Conservation (phyloP, 1,140 invertebrate genomes). For the Drosophila trapezifrons region DNA sequence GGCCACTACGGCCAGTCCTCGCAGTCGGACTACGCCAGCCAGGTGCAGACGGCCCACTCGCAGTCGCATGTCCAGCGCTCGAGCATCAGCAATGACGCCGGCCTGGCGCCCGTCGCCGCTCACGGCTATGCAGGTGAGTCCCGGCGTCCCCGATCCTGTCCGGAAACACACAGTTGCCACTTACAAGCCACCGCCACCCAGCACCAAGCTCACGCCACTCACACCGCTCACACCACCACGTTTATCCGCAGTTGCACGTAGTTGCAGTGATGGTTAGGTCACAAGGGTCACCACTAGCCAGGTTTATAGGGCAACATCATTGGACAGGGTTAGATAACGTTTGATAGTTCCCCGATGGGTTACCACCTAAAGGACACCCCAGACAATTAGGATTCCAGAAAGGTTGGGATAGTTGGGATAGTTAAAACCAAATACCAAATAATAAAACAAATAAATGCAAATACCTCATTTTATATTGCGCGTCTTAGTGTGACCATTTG, state of each 20-base stretch:
- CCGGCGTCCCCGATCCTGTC: no score
- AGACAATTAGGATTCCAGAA: no score
- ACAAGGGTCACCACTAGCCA: neutral
- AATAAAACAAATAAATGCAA: no score
- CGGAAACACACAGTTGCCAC: neutral
- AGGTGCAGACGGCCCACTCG: slow-evolving; percentile 85
- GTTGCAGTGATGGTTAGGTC: slow-evolving; percentile 22
- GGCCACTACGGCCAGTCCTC: slow-evolving; percentile 85
- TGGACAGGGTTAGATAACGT: no score
- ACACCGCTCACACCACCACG: slow-evolving; percentile 22
- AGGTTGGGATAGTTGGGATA: no score
- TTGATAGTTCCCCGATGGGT: no score
- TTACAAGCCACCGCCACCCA: slow-evolving; percentile 12
- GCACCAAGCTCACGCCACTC: slow-evolving; percentile 27
- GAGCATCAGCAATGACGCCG: slow-evolving; percentile 85
- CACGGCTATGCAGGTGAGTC: slow-evolving; percentile 66
- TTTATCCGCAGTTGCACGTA: slow-evolving; percentile 14
- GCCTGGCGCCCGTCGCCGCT: slow-evolving; percentile 60
- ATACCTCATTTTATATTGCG: no score
- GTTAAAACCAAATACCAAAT: no score
- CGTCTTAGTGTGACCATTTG: no score
- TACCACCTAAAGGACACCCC: no score
- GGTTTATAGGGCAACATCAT: no score
- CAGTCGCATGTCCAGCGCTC: slow-evolving; percentile 85
- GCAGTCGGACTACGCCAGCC: slow-evolving; percentile 85